Conservation (phyloP, 2,888 invertebrate species). For the Stenodera caucasica region DNA sequence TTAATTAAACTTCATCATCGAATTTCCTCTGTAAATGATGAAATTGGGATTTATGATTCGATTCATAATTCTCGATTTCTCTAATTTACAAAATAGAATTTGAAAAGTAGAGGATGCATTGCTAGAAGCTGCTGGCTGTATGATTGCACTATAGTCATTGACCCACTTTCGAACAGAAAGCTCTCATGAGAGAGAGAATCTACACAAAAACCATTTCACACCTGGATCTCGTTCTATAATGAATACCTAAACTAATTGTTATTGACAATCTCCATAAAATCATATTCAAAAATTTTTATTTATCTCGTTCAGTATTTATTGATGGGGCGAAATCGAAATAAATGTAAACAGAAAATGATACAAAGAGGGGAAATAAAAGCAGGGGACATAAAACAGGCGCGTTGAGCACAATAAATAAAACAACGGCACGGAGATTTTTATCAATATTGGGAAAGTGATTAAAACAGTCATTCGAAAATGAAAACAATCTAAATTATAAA, state of each 20-base stretch:
- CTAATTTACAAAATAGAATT: not conserved
- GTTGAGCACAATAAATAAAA: not conserved
- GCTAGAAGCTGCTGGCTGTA: not conserved
- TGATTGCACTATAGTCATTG: constrained; percentile 9
- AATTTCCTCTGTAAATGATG: too few species aligned
- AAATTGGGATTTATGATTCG: too few species aligned
- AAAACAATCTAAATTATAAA: too few species aligned
- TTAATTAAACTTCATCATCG: too few species aligned
- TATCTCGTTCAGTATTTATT: too few species aligned
- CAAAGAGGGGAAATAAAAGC: not conserved
- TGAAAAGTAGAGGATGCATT: not conserved
- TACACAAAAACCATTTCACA: not conserved
- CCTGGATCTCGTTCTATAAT: not conserved
- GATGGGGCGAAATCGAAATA: too few species aligned
- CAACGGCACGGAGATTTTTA: not conserved
- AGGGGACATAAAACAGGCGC: not conserved
- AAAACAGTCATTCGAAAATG: not conserved
- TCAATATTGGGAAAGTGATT: not conserved
- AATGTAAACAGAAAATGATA: too few species aligned
- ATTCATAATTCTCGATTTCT: not conserved
- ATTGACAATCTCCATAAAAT: not conserved
- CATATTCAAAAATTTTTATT: too few species aligned
- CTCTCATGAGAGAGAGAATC: not conserved
- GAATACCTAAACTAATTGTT: not conserved
- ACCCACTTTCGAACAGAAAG: constrained; percentile 9